phyloP scores from a whole-genome alignment of 2,888 invertebrate genomes.

The Cheiracanthium punctorium region DNA sequence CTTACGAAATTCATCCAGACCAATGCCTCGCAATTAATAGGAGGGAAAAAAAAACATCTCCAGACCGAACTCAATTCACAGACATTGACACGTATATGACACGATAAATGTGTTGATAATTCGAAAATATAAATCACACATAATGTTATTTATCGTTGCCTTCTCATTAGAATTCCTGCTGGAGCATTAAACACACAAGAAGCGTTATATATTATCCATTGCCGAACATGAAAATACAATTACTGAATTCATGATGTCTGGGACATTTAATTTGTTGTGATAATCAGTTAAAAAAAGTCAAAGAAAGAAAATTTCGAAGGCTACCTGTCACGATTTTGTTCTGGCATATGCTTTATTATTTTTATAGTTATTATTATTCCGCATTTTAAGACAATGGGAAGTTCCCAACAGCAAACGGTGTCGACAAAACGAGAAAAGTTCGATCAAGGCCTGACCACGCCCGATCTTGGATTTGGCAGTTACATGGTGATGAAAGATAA shows the following conservation, averaged over 20 bases:
- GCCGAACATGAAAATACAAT: slow-evolving; percentile 61
- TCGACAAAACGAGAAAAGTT: slow-evolving; percentile 14
- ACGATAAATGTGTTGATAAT: slow-evolving; percentile 5
- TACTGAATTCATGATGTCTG: slow-evolving; percentile 33
- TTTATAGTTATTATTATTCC: no score
- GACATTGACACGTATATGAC: neutral
- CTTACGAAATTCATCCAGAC: neutral
- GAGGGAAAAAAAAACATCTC: no score
- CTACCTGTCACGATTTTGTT: slow-evolving; percentile 41
- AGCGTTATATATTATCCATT: slow-evolving; percentile 17
- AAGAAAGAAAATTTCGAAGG: slow-evolving; percentile 31
- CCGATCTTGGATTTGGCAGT: slow-evolving; percentile 4
- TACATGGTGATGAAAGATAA: slow-evolving; percentile 39
- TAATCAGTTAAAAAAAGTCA: slow-evolving; percentile 42
- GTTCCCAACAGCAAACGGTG: slow-evolving; percentile 29
- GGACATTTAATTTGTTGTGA: slow-evolving; percentile 44
- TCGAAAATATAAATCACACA: neutral
- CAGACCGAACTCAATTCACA: no score
- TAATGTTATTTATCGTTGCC: neutral
- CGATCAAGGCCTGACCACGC: slow-evolving; percentile 58
- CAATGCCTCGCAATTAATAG: no score
- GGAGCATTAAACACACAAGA: neutral
- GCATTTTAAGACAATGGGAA: slow-evolving; percentile 49
- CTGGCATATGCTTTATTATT: slow-evolving; percentile 5
- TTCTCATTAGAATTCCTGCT: neutral